Evolutionary conservation across 2,888 invertebrate species (phyloP), one percentile per base, ranked within the genome.

Genomic region (Aromia moschata): DNA sequence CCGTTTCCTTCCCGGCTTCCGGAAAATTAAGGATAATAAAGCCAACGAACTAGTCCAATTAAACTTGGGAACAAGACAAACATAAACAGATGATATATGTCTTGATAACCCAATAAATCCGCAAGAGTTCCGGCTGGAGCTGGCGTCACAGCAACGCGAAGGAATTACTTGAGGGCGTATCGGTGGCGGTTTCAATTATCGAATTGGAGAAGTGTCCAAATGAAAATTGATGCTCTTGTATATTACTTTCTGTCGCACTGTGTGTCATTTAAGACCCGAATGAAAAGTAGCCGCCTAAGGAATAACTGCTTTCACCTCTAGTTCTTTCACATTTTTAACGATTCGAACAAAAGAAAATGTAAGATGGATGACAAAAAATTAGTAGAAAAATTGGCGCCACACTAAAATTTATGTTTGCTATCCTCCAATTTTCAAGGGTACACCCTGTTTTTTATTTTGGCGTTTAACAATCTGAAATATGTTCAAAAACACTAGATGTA

Each of bases 11-110:
- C 31, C 51, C 10, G 9, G 51, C 51, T 51, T 51, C 51, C 51
- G 51, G 38, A 41, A 51, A 51, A 41, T 51, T 51, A 51, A 51
- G 51, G 51, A 40, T 41, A 51, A 51, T 51, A 51, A 51, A 51
- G 51, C 51, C 51, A 41, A 40, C 51, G 40, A 51, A 51, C 51
- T 51, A 41, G 38, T 41, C 51, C 51, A 51, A 51, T 51, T 51
- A 51, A 51, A 51, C 51, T 51, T 41, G 51, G 51, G 51, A 41
- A 51, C 41, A 40, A 51, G 40, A 40, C 51, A 51, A 51, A 51
- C 30, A 51, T 51, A 51, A 51, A 18, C 51, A 51, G 41, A 51
- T 51, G 51, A 51, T 51, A 41, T 40, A 40, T 51, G 51, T 41
- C 31, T 30, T 30, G 31, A 41, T 41, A 41, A 51, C 51, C 51